A percentile compares a stretch with the other conserved stretches of the same genome.
Conservation (phyloP, 2,888 invertebrate species). For the Campopleginae sp. region DNA sequence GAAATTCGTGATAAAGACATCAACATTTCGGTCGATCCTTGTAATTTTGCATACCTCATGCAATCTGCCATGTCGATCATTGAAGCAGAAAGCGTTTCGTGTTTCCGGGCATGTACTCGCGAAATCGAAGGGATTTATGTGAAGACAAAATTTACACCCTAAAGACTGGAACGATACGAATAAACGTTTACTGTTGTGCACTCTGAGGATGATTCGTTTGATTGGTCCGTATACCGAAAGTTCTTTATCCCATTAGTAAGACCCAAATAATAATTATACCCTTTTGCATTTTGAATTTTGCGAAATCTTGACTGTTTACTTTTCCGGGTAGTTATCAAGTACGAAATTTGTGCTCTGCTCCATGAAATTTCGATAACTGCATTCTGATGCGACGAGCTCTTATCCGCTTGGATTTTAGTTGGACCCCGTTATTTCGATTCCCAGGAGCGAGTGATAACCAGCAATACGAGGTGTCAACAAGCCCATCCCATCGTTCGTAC, state of each 20-base stretch:
- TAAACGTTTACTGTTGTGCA: not conserved
- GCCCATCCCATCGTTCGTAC: too few relatives aligned
- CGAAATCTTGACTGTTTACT: too few relatives aligned
- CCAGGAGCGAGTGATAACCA: not conserved
- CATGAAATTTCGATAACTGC: not conserved
- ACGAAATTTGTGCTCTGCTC: not conserved
- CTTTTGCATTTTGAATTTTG: too few relatives aligned
- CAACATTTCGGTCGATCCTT: not conserved
- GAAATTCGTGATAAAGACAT: not conserved
- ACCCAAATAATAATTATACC: too few relatives aligned
- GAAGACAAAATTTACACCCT: not conserved
- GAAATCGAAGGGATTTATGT: not conserved
- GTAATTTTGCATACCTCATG: not conserved
- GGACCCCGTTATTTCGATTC: not conserved
- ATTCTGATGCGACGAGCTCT: not conserved
- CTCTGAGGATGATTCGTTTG: too few relatives aligned
- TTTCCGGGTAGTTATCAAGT: not conserved
- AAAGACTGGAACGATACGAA: too few relatives aligned
- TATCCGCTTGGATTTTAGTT: not conserved
- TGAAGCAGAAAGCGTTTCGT: not conserved
- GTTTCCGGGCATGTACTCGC: not conserved
- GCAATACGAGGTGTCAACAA: not conserved
- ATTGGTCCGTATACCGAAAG: too few relatives aligned
- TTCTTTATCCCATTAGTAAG: too few relatives aligned
- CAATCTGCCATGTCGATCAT: not conserved